These are phyloP conservation scores for Leptoteleia sp. DNA, from an alignment of 1,140 invertebrate species.

Conservation along the genomic window DNA sequence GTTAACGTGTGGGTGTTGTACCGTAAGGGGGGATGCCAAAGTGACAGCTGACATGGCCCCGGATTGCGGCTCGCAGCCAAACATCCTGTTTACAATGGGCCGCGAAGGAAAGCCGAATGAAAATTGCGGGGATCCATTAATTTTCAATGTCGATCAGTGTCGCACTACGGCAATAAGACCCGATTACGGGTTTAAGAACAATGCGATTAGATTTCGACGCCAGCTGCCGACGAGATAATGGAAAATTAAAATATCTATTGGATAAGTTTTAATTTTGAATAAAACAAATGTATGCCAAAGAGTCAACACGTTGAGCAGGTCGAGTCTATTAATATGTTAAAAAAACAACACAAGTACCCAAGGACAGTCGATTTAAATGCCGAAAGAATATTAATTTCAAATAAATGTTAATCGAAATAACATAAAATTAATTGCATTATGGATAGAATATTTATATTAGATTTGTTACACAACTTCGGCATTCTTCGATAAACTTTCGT, in stretches of 20 bases:
- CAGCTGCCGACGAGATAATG: constrained; percentile 48
- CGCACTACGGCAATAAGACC: constrained; percentile 26
- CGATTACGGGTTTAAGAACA: constrained; percentile 25
- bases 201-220: constrained; percentile 14
- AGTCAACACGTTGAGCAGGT: too few species aligned
- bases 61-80: constrained; percentile 53
- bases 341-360: too few species aligned
- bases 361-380: too few species aligned
- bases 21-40: constrained; percentile 62
- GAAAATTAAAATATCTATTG: constrained; percentile 49
- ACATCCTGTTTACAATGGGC: constrained; percentile 64
- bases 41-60: constrained; percentile 73
- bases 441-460: too few species aligned
- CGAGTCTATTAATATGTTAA: too few species aligned
- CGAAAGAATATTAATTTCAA: too few species aligned
- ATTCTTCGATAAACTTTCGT: too few species aligned
- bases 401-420: too few species aligned
- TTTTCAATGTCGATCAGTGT: constrained; percentile 47
- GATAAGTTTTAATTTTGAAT: constrained; percentile 12
- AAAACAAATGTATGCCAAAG: too few species aligned
- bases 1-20: constrained; percentile 70
- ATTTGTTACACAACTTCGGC: too few species aligned
- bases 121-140: constrained; percentile 61
- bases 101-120: constrained; percentile 56
- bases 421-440: too few species aligned